phyloP scores from a whole-genome alignment of 1,140 invertebrate species.

The Chymomyza costata region DNA sequence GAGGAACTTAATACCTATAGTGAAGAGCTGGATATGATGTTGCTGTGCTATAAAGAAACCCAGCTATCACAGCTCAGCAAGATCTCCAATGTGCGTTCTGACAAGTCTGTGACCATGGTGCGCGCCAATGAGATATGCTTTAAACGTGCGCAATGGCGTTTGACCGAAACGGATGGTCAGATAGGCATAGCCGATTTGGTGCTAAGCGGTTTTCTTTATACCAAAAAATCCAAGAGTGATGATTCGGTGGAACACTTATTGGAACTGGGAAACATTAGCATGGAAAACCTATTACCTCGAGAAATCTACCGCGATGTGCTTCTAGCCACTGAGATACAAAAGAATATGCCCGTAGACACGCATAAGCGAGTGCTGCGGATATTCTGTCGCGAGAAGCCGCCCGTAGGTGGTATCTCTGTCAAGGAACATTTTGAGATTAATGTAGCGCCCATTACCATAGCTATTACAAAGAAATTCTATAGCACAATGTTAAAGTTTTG shows the following conservation, averaged over 20 bases:
- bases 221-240: conserved; percentile 96
- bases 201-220: conserved; percentile 97
- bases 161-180: conserved; percentile 98
- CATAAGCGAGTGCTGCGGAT: conserved; percentile 89
- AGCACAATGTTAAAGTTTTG: conserved; percentile 98
- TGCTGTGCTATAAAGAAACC: conserved; percentile 91
- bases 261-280: conserved; percentile 96
- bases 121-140: conserved; percentile 98
- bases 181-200: conserved; percentile 97
- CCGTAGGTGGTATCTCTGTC: conserved; percentile 97
- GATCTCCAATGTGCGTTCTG: conserved; percentile 75
- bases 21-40: conserved; percentile 94
- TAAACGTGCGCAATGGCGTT: conserved; percentile 97
- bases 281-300: conserved; percentile 96
- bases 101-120: conserved; percentile 85
- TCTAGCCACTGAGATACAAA: conserved; percentile 89
- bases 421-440: conserved; percentile 99
- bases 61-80: conserved; percentile 81
- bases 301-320: conserved; percentile 96
- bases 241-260: conserved; percentile 98
- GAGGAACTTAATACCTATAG: conserved; percentile 89
- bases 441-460: conserved; percentile 93
- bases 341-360: conserved; percentile 90
- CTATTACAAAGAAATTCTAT: conserved; percentile 98
- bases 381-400: conserved; percentile 92